Conservation (phyloP, 2,113 vertebrate genomes). For the Peucedramus taeniatus region DNA sequence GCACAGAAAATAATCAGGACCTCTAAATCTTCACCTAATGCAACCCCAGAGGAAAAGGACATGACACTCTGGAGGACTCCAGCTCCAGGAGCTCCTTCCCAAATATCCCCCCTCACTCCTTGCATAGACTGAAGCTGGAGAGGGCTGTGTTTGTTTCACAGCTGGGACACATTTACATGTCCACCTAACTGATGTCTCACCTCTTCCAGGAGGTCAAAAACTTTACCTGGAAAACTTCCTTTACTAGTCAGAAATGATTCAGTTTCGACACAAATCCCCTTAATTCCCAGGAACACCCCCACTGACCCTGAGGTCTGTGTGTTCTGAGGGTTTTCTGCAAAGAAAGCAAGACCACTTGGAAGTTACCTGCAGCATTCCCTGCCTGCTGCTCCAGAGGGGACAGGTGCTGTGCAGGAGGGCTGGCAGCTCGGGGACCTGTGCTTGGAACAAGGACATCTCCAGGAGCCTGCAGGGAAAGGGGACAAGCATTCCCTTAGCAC, state of each 20-base stretch:
- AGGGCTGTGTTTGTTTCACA: no score
- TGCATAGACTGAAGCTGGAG: accelerated
- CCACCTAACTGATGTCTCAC: neutral
- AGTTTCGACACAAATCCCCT: neutral
- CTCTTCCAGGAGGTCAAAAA: no score
- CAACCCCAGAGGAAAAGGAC: neutral
- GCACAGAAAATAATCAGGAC: neutral
- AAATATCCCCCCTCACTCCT: accelerated
- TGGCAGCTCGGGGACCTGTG: neutral
- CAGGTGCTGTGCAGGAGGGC: neutral
- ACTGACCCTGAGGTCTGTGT: no score
- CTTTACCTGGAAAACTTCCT: neutral
- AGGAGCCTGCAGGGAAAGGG: neutral
- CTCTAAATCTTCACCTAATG: accelerated
- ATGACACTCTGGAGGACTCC: accelerated
- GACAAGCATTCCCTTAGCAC: neutral
- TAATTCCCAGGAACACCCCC: neutral
- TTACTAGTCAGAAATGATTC: neutral
- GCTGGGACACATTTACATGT: neutral
- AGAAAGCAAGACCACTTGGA: neutral
- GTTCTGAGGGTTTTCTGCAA: neutral
- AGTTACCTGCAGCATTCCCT: neutral
- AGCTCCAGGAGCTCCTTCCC: neutral
- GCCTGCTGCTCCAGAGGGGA: neutral
- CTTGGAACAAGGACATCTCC: neutral